Base-by-base conservation (phyloP, 2,888 invertebrate genomes). In the Pandemis corylana region DNA sequence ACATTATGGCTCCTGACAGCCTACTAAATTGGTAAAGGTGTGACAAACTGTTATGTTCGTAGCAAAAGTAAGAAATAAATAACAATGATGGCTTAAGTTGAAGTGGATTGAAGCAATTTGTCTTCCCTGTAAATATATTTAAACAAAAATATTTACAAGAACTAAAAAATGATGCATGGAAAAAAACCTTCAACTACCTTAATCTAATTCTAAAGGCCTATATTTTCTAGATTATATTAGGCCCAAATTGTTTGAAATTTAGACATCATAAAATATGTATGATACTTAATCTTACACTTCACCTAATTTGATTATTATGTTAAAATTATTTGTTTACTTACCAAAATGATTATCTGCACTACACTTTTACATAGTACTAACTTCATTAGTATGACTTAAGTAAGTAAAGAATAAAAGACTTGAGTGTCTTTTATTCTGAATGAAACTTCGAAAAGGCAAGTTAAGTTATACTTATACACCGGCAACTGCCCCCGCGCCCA, bases 71-170 rank as follows among this genome's bases (percentile, higher is more conserved):
- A 56, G 53, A 56, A 15, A 56, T 56, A 56, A 56, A 56, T 7
- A 56, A 56, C 20, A 56, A 56, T 56, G 20, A 56, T 56, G 53
- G 53, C 53, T 15, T 9, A 56, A 56, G 15, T 20, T 56, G 53
- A 56, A 56, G 53, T 56, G 15, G 20, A 56, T 56, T 56, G 53
- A 56, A 56, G 53, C 53, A 56, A 56, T 56, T 56, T 56, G 20
- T 56, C 53, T 56, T 56, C 15, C n/a, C 1, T 20, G 20, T 20
- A 20, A 20, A 20, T 20, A 20, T 20, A 20, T 20, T 20, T 20
- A 20, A 20, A 20, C 20, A 20, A 20, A 20, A 0, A 20, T 1
- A 20, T 20, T 20, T 20, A 20, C 20, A 20, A 20, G 20, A 20
- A 0, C 20, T 20, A 20, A 20, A 20, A 20, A 20, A 20, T 20